Base-by-base conservation (phyloP, 2,113 vertebrate species). In the Hassar affinis region DNA sequence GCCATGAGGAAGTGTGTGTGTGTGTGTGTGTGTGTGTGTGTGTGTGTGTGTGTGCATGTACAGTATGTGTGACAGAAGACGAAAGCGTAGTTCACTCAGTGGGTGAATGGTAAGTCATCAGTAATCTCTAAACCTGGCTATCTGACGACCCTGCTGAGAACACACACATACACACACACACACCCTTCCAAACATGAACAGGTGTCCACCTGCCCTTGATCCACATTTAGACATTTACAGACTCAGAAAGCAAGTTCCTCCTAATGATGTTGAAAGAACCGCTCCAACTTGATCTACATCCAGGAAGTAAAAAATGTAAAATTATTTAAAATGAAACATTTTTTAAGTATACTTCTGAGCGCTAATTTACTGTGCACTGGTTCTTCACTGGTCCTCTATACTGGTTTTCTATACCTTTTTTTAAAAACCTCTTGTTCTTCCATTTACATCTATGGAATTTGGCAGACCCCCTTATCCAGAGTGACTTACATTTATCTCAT, bases 51-150 rank as follows among this genome's bases (percentile, higher is more conserved):
- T n/a, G n/a, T n/a, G n/a, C n/a, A n/a, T n/a, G n/a, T n/a, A n/a
- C n/a, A n/a, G n/a, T n/a, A n/a, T n/a, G n/a, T n/a, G n/a, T n/a
- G n/a, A 42, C 45, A 85, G 75, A 68, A 79, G 75, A 87, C 30
- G 79, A 57, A 57, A 76, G 57, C 79, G 66, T 75, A 64, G 38
- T 85, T 85, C 57, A 79, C 75, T 79, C 83, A 82, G 86, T 82
- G 56, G 85, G 74, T 79, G 87, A 84, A 59, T 51, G 79, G 79
- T 56, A 75, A 80, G 75, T 85, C 78, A 74, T 77, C 49, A 33
- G 33, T 80, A 86, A 88, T 88, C 80, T 81, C 56, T 69, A 84
- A 85, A 35, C 62, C 78, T 84, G 84, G 78, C 84, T 82, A 84
- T 75, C 85, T 76, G 75, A 82, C 54, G 45, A 74, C 27, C 69